A percentile compares a stretch with the other conserved stretches of the same genome.
These are phyloP conservation scores for Conopomorpha cramerella DNA, from an alignment of 1,140 invertebrate genomes.

Conservation along the genomic window DNA sequence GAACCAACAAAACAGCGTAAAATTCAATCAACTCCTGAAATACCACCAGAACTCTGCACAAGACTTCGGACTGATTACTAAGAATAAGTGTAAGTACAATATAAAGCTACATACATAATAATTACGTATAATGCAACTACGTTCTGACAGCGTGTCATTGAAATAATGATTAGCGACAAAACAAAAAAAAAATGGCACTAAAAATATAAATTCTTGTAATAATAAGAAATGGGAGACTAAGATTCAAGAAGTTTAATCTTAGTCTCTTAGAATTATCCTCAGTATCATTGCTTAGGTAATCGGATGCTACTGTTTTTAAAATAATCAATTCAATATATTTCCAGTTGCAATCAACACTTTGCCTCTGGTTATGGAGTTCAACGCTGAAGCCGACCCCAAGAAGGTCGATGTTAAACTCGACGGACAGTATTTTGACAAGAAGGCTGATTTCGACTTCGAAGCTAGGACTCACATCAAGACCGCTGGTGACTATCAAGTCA, in stretches of 20 bases:
- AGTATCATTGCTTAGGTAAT: too few relatives aligned
- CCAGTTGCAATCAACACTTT: constrained; percentile 60
- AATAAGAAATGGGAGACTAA: too few relatives aligned
- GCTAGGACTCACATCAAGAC: constrained; percentile 57
- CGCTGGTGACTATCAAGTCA: constrained; percentile 63
- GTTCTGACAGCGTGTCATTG: constrained; percentile 3
- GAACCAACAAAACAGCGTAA: constrained; percentile 60
- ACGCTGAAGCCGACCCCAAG: constrained; percentile 58
- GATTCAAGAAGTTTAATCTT: too few relatives aligned
- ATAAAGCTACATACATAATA: too few relatives aligned
- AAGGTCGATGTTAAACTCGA: constrained; percentile 56
- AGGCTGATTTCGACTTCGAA: constrained; percentile 61
- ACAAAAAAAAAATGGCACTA: too few relatives aligned
- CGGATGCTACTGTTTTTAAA: too few relatives aligned
- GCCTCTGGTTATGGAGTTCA: constrained; percentile 48
- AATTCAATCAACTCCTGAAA: constrained; percentile 47
- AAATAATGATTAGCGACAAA: constrained; percentile 4
- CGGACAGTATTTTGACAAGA: constrained; percentile 59
- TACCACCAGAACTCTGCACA: constrained; percentile 22
- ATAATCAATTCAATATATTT: constrained; percentile 5
- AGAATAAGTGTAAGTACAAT: constrained; percentile 53
- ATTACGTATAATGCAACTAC: constrained; percentile 10
- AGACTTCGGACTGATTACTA: constrained; percentile 35
- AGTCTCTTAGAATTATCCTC: too few relatives aligned
- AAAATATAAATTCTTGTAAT: too few relatives aligned